Evolutionary conservation across 2,797 vertebrate genomes (phyloP).

Genomic region (Falco biarmicus): DNA sequence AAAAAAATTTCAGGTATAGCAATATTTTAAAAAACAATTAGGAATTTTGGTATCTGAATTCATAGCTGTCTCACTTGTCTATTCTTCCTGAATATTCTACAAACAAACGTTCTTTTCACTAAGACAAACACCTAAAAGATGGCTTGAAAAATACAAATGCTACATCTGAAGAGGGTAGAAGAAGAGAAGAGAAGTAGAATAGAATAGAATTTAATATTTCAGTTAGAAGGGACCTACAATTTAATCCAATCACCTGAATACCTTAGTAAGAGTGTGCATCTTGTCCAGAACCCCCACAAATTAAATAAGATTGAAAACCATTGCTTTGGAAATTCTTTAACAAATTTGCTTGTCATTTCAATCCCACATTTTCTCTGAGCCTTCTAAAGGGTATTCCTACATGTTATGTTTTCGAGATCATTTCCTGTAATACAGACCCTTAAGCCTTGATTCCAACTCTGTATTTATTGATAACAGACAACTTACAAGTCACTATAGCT

Average conservation of each 20-base stretch:
- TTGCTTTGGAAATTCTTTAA: background rate
- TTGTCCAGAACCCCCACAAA: background rate
- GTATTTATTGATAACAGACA: background rate
- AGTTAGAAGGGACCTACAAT: background rate
- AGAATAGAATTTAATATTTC: background rate
- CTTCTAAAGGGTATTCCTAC: background rate
- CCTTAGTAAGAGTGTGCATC: background rate
- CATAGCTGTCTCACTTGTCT: background rate
- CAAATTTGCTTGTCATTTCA: background rate
- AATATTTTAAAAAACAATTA: background rate
- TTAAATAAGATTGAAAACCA: background rate
- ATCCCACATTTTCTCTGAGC: background rate
- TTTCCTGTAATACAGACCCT: background rate
- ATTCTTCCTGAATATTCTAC: background rate
- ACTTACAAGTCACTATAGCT: background rate
- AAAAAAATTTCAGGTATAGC: background rate
- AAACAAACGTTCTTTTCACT: background rate
- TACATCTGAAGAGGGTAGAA: background rate
- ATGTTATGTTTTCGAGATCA: background rate
- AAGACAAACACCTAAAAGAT: background rate
- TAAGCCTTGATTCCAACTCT: background rate
- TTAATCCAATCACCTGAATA: background rate
- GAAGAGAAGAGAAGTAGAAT: too few relatives aligned
- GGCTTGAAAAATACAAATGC: background rate
- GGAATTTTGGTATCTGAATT: background rate